Base-by-base conservation (phyloP, 2,113 vertebrate genomes). In the Leucoraja erinaceus region DNA sequence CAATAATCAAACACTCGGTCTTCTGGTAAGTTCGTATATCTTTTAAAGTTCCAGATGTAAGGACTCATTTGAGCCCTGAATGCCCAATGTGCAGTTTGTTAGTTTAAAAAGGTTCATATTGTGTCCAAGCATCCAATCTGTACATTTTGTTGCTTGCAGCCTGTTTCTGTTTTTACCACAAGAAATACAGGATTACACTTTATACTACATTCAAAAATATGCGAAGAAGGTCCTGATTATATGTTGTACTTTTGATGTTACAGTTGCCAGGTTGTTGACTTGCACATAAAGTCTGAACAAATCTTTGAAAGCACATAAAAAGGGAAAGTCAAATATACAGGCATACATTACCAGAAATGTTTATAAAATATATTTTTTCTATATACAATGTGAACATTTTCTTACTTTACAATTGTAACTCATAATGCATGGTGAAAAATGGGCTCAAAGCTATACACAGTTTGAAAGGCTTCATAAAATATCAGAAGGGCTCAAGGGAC, bases 381-480 rank as follows among this genome's bases (percentile, higher is more conserved):
- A 91, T 54, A 61, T 63, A 10, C 68, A 14, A 22, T 47, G 8
- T 72, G 90, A 20, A 38, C 10, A 70, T 6, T 4, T 63, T 3
- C 22, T 74, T 91, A 16, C 47, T 91, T 54, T 54, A 91, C 47
- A 18, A 47, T 72, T 91, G 22, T 33, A 91, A 25, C 33, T 5
- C 33, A 74, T 72, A 74, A 5, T 91, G 66, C 47, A 18, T 18
- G 18, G 70, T 5, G 20, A 47, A 72, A 74, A 74, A 91, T 3
- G 38, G 38, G 47, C 90, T 72, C 1, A 20, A 74, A 4, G 68
- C 38, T 72, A n/a, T 18, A 54, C 31, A 72, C 68, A 47, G 33
- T 72, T 91, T 72, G 68, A 91, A 72, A 91, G 33, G 66, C 68
- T 70, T 91, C 28, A 54, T 74, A 68, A 72, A 91, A 54, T 54